Base-by-base conservation (phyloP, 2,113 vertebrate species). In the Ellobius talpinus region DNA sequence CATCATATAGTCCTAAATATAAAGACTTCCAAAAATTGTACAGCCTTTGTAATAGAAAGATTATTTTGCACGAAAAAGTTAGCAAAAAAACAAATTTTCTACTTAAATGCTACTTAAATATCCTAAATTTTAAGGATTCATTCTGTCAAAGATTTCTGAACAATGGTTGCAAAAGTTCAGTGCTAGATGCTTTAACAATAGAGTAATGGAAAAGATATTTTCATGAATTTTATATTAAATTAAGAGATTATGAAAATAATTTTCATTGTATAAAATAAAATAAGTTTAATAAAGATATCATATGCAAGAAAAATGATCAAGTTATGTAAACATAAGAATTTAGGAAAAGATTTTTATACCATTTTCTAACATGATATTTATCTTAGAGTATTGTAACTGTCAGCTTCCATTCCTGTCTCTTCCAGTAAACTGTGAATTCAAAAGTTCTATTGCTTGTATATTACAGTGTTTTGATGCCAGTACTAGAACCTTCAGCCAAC, bases 241-340 rank as follows among this genome's bases (percentile, higher is more conserved):
- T 82, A 96, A 78, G n/a, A 96, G 29, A 92, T 94, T 90, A 94
- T 92, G 52, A 96, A 96, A 94, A 93, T 95, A 96, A 91, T 89
- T 73, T 87, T 95, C 93, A 91, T 86, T 31, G 73, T 89, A 66
- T 72, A 87, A 58, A 95, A 96, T 74, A 81, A 93, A 91, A 66
- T 73, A 89, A 76, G 61, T 61, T 92, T 87, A 96, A 91, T 73
- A 82, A 79, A 52, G 4, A 94, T 78, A 91, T 4, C 12, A 68
- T 65, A 81, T 94, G 29, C 65, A 89, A 94, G 42, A 93, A 61
- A 93, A 96, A 97, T 96, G 65, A 90, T 79, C 45, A 87, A 95
- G 66, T 94, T 33, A 91, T 74, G 55, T 9, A 70, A 85, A 84
- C 10, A 94, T 63, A 84, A 58, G 24, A 73, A 87, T 55, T 82